A percentile compares a stretch with the other conserved stretches of the same genome.
phyloP scores from a whole-genome alignment of 2,797 vertebrate species.

The Euthynnus affinis region DNA sequence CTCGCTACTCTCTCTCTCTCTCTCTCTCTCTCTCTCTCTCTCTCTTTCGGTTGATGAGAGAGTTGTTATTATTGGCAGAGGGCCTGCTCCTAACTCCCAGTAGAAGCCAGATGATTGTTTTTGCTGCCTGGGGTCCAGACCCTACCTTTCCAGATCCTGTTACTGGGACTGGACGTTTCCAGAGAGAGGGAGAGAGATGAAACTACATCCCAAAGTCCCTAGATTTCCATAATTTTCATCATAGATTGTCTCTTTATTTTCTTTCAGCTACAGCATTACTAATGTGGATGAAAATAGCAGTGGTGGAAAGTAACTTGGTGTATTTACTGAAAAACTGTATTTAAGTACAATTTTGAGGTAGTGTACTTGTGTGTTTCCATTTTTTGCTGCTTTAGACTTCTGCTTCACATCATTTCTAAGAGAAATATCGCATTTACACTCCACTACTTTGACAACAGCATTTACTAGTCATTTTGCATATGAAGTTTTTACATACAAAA shows the following conservation, averaged over 20 bases:
- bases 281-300: constrained; percentile 26
- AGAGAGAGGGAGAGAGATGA: constrained; percentile 29
- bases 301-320: neutral
- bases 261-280: constrained; percentile 5
- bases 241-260: constrained; percentile 26
- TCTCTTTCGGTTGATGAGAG: constrained; percentile 69
- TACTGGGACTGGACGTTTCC: constrained; percentile 74
- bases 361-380: neutral
- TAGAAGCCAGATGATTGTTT: constrained; percentile 84
- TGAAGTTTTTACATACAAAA: neutral
- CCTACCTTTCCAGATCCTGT: constrained; percentile 79
- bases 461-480: neutral
- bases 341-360: neutral
- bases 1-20: constrained; percentile 47
- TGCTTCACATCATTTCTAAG: neutral
- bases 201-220: constrained; percentile 40
- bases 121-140: constrained; percentile 79
- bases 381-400: constrained; percentile 1
- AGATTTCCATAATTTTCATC: constrained; percentile 30
- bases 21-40: constrained; percentile 28
- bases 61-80: constrained; percentile 83
- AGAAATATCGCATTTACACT: too few species aligned
- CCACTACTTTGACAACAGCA: neutral
- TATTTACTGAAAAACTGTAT: neutral
- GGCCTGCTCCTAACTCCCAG: constrained; percentile 78